These are phyloP conservation scores for Acleris literana DNA, from an alignment of 2,888 invertebrate genomes.

Conservation along the genomic window DNA sequence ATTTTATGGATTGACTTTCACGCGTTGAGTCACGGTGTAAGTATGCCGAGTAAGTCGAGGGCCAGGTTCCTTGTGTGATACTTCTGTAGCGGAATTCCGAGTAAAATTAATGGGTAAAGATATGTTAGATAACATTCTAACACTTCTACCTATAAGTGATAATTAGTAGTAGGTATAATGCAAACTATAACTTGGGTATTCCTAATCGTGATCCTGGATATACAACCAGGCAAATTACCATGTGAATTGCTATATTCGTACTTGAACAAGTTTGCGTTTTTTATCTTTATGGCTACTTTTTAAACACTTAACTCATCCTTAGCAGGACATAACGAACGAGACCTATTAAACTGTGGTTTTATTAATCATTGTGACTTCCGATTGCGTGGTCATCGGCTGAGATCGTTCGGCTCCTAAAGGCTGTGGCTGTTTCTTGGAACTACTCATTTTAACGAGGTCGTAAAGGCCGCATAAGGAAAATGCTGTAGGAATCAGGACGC, in stretches of 20 bases:
- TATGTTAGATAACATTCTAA: constrained; percentile 22
- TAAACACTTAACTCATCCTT: neutral
- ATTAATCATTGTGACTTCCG: constrained; percentile 25
- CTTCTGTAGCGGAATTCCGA: constrained; percentile 10
- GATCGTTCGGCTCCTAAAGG: constrained; percentile 6
- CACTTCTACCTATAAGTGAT: neutral
- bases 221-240: no score
- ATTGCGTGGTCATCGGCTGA: constrained; percentile 37
- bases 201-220: no score
- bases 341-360: constrained; percentile 13
- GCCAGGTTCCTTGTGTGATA: constrained; percentile 53
- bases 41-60: constrained; percentile 65
- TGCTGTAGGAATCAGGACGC: constrained; percentile 44
- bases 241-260: no score
- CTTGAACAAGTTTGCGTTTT: no score
- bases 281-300: no score
- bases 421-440: constrained; percentile 47
- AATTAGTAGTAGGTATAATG: neutral
- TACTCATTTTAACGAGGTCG: constrained; percentile 43
- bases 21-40: constrained; percentile 66
- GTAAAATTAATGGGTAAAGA: constrained; percentile 9
- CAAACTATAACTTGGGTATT: no score
- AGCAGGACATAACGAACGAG: neutral
- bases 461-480: constrained; percentile 57
- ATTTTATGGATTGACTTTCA: constrained; percentile 57